A percentile compares a stretch with the other conserved stretches of the same genome.
Evolutionary conservation across 2,797 vertebrate genomes (phyloP).

Genomic region (Helarctos malayanus): DNA sequence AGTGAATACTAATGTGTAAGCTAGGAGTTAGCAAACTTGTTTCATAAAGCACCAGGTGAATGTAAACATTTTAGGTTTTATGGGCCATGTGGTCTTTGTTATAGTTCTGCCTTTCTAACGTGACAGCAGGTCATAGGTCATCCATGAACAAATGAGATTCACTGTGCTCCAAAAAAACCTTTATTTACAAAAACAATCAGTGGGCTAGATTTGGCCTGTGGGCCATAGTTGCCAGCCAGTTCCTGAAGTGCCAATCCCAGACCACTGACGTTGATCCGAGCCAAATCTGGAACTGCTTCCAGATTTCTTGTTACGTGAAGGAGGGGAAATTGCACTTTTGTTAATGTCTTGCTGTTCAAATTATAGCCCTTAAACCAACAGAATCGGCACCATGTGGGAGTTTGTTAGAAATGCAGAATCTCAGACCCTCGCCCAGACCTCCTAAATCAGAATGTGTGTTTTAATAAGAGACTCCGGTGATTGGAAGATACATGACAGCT

Average conservation of each 20-base stretch:
- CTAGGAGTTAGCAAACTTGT: background rate
- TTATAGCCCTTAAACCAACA: background rate
- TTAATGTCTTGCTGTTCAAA: background rate
- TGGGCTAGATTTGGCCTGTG: background rate
- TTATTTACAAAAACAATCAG: background rate
- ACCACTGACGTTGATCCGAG: background rate
- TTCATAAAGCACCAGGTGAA: background rate
- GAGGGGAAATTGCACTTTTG: background rate
- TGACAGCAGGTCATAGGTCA: background rate
- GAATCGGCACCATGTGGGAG: background rate
- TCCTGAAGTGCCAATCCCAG: background rate
- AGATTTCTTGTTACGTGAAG: background rate
- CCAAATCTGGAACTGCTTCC: background rate
- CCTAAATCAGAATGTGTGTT: background rate
- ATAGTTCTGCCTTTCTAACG: background rate
- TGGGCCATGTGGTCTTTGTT: background rate
- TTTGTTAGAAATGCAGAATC: background rate
- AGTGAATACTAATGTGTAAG: background rate
- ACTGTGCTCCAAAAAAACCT: background rate
- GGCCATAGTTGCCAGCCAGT: background rate
- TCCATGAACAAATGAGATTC: background rate
- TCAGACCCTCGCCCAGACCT: background rate
- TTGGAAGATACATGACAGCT: background rate
- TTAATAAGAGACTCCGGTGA: background rate
- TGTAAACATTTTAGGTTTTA: background rate